Conservation (phyloP, 2,888 invertebrate species). For the Sclerodermus sp. region DNA sequence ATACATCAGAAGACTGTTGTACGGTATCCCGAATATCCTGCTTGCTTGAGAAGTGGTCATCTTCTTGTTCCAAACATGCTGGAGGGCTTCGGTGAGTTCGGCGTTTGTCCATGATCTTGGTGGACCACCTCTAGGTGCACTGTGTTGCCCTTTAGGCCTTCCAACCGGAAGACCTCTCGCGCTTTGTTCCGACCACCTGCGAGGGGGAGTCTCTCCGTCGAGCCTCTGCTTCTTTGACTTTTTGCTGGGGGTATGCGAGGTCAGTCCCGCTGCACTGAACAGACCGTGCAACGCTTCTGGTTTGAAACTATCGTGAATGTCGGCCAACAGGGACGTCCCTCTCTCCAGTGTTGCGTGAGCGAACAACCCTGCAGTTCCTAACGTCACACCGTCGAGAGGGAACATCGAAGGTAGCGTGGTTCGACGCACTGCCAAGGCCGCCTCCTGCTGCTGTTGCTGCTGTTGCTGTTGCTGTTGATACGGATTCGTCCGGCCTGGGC, state of each 20-base stretch:
- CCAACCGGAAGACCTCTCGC: conserved; percentile 64
- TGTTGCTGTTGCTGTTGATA: conserved; percentile 28
- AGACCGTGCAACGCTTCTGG: conserved; percentile 50
- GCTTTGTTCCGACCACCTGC: conserved; percentile 50
- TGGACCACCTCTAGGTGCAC: conserved; percentile 86
- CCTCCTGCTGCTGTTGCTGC: conserved; percentile 37
- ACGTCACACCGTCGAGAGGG: conserved; percentile 44
- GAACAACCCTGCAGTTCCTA: conserved; percentile 41
- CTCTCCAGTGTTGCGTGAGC: conserved; percentile 45
- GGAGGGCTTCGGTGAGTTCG: conserved; percentile 85
- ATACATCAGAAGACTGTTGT: conserved; percentile 89
- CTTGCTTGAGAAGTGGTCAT: conserved; percentile 93
- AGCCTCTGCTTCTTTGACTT: conserved; percentile 49
- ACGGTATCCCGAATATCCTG: conserved; percentile 88
- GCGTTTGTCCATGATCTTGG: conserved; percentile 92
- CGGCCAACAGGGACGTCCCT: conserved; percentile 41
- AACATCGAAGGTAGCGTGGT: conserved; percentile 41
- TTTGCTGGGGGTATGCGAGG: conserved; percentile 38
- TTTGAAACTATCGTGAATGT: conserved; percentile 52
- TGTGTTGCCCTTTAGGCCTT: conserved; percentile 88
- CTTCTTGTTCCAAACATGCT: conserved; percentile 94
- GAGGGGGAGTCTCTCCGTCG: conserved; percentile 25
- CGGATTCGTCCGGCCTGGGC: conserved; percentile 27
- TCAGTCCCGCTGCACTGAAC: conserved; percentile 28
- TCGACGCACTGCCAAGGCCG: conserved; percentile 30